These are phyloP conservation scores for Drosophila pullipes DNA, from an alignment of 2,888 invertebrate genomes.

Conservation along the genomic window DNA sequence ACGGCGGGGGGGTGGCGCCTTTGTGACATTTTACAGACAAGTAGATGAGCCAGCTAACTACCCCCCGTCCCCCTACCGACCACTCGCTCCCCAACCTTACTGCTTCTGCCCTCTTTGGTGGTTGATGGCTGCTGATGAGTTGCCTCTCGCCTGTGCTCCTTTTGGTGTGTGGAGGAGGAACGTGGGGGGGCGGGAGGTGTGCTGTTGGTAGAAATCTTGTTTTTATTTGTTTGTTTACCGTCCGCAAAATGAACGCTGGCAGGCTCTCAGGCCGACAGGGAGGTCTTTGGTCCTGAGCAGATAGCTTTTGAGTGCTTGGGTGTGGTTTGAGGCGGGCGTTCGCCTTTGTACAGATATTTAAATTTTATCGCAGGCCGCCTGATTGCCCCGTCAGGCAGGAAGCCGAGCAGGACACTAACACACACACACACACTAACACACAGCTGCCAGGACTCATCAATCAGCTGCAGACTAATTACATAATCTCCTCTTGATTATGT, in stretches of 20 bases:
- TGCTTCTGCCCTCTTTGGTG: constrained; percentile 35
- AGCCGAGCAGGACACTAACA: constrained; percentile 1
- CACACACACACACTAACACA: constrained; percentile 4
- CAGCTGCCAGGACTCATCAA: constrained; percentile 84
- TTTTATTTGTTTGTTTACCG: constrained; percentile 80
- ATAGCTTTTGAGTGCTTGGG: constrained; percentile 28
- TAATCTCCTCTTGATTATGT: constrained; percentile 85
- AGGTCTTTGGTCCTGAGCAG: constrained; percentile 23
- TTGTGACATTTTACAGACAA: constrained; percentile 79
- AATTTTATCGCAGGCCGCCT: constrained; percentile 74
- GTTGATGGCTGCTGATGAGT: constrained; percentile 75
- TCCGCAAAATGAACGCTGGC: constrained; percentile 77
- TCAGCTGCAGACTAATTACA: constrained; percentile 86
- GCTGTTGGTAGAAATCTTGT: constrained; percentile 68
- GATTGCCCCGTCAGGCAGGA: constrained; percentile 59
- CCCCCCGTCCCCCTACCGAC: background rate
- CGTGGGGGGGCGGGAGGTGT: too few species aligned
- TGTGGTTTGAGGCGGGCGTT: constrained; percentile 5
- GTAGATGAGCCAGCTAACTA: constrained; percentile 67
- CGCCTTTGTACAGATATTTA: constrained; percentile 67
- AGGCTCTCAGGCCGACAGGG: constrained; percentile 4
- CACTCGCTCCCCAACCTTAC: background rate
- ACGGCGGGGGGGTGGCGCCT: constrained; percentile 33
- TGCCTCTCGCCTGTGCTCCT: constrained; percentile 14
- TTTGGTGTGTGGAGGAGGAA: too few species aligned